Base-by-base conservation (phyloP, 1,140 invertebrate species). In the Zaprionus ornatus region DNA sequence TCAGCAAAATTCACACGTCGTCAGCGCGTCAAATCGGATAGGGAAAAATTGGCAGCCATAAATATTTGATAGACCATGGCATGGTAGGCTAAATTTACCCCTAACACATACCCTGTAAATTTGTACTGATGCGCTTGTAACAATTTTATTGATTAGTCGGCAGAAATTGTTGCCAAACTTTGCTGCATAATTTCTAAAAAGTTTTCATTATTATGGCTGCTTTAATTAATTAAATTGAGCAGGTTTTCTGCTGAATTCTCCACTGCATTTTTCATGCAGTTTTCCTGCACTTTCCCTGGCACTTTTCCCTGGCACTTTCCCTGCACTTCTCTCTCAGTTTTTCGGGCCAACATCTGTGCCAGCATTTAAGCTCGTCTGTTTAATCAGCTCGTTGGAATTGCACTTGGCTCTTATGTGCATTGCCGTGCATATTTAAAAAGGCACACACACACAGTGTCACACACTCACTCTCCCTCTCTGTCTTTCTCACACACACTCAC, bases 341-440 rank as follows among this genome's bases (percentile, higher is more conserved):
- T 13, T 17, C 15, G 10, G 45, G 40, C n/a, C 19, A 50, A 10
- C 45, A 57, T 21, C n/a, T 50, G 61, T 63, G 40, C 64, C 73
- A 59, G 68, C 64, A 74, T 87, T 87, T 57, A 27, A 68, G 17
- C 50, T 65, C 52, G 74, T 79, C 68, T 67, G 68, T 74, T 80
- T 77, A 82, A 86, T 70, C 82, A 86, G 76, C 72, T 69, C 65
- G 77, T 65, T 79, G 62, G 57, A 72, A 87, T 74, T 88, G 84
- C 80, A 83, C 77, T 83, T 70, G 35, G 17, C 52, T 67, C 64
- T 21, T 70, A 76, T 79, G 67, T 90, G 72, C 78, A 73, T 32
- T 79, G 63, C 64, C 55, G 71, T 90, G 71, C 66, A 80, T 85
- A 85, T 81, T 83, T 90, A 74, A 88, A 79, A 75, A 42, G 40